Conservation (phyloP, 2,113 vertebrate genomes). For the Puntigrus tetrazona region DNA sequence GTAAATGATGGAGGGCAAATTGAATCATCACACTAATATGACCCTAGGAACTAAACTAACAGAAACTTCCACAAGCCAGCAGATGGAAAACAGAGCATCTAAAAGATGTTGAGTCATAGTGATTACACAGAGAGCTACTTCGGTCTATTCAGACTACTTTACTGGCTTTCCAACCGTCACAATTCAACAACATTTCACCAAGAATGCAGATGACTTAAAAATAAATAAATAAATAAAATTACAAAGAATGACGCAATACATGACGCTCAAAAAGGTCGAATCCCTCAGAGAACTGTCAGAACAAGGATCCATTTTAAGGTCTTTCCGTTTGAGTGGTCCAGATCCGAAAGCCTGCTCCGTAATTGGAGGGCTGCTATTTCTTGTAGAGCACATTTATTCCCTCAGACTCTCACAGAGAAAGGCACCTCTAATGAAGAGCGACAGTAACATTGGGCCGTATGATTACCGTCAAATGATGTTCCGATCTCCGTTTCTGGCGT, state of each 20-base stretch:
- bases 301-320: conserved; percentile 29
- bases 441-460: conserved; percentile 49
- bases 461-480: conserved; percentile 54
- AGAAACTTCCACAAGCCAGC: conserved; percentile 30
- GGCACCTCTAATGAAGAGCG: conserved; percentile 54
- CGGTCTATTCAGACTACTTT: not conserved
- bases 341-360: conserved; percentile 13
- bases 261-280: not conserved
- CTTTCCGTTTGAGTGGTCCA: conserved; percentile 21
- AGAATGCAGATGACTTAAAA: not conserved
- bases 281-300: conserved; percentile 2
- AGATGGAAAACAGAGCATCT: conserved; percentile 18
- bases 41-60: conserved; percentile 51
- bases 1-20: conserved; percentile 56
- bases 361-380: conserved; percentile 2
- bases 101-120: conserved; percentile 1
- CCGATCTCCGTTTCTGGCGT: conserved; percentile 63
- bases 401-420: conserved; percentile 35
- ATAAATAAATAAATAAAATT: not conserved
- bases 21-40: conserved; percentile 59
- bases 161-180: not conserved
- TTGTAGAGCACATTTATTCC: conserved; percentile 41
- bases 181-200: not conserved
- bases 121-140: not conserved
- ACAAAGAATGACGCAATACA: not conserved